Base-by-base conservation (phyloP, 2,797 vertebrate genomes). In the Helarctos malayanus region DNA sequence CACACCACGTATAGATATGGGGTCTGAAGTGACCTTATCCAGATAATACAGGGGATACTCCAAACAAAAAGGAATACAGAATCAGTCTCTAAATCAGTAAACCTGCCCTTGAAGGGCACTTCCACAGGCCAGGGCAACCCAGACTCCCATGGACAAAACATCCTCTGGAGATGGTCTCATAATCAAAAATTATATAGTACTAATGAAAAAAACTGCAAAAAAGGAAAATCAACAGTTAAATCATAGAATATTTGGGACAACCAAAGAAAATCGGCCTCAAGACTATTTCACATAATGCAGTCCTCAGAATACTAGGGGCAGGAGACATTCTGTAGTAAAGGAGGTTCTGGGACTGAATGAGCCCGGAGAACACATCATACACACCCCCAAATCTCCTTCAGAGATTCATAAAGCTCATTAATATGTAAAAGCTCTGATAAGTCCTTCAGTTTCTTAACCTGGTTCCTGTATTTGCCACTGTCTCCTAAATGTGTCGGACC, bases 121-220 rank as follows among this genome's bases (percentile, higher is more conserved):
- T 84, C 47, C 78, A 91, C 45, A 97, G 59, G 14, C 35, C 89
- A 69, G 27, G 21, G 5, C 27, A 84, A 85, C 32, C 25, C 18
- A 76, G 57, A 56, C 11, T 79, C 79, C 56, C 16, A 29, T 18
- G 19, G 12, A 78, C 10, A 80, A 27, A 71, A 45, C n/a, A 87
- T 38, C 59, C 57, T 85, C 18, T 97, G 65, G 93, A 93, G 78
- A 73, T 59, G 45, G 71, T 56, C 78, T 91, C 82, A 75, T 75
- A 25, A 65, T 54, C 5, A 92, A 85, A 95, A 93, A 76, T 68
- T 69, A 81, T 15, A 81, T 73, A 86, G 41, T 45, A 63, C 35
- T 56, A 89, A 85, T 16, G 32, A 93, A 89, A 91, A n/a, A 13
- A 89, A 89, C 25, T 92, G 13, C 49, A 91, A 69, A 87, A 87